phyloP scores from a whole-genome alignment of 2,113 vertebrate species.

The Tupaia chinensis region DNA sequence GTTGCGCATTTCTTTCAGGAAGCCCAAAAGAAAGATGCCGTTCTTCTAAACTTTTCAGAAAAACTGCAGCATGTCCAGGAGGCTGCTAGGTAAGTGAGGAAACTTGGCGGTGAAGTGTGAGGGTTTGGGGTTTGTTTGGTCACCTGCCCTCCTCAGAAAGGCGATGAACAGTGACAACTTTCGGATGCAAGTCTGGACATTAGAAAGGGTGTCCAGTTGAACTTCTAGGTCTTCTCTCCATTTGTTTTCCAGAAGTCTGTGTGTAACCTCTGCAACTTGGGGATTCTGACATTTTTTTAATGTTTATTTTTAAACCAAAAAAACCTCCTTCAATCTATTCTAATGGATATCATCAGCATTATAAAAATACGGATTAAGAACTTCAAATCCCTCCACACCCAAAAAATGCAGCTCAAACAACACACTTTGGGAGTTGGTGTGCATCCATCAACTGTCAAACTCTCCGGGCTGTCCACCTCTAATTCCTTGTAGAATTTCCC shows the following conservation, averaged over 20 bases:
- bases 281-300: conserved; percentile 13
- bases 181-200: conserved; percentile 74
- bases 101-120: background rate
- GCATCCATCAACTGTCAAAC: conserved; percentile 16
- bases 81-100: conserved; percentile 91
- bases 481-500: conserved; percentile 30
- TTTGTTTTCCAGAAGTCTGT: conserved; percentile 70
- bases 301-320: conserved; percentile 56
- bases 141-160: conserved; percentile 61
- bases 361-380: conserved; percentile 51
- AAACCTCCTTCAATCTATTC: background rate
- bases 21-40: conserved; percentile 96
- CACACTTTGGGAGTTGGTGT: conserved; percentile 23
- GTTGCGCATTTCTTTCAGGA: conserved; percentile 90
- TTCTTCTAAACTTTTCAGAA: conserved; percentile 94
- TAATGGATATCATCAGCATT: conserved; percentile 44
- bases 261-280: conserved; percentile 75
- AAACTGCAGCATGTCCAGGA: conserved; percentile 94
- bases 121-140: background rate
- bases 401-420: conserved; percentile 25
- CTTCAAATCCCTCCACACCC: conserved; percentile 65
- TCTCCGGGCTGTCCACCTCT: background rate
- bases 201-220: conserved; percentile 64
- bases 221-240: conserved; percentile 74
- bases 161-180: conserved; percentile 56